These are phyloP conservation scores for Muscicapa adusta DNA, from an alignment of 2,113 vertebrate genomes.

Conservation along the genomic window DNA sequence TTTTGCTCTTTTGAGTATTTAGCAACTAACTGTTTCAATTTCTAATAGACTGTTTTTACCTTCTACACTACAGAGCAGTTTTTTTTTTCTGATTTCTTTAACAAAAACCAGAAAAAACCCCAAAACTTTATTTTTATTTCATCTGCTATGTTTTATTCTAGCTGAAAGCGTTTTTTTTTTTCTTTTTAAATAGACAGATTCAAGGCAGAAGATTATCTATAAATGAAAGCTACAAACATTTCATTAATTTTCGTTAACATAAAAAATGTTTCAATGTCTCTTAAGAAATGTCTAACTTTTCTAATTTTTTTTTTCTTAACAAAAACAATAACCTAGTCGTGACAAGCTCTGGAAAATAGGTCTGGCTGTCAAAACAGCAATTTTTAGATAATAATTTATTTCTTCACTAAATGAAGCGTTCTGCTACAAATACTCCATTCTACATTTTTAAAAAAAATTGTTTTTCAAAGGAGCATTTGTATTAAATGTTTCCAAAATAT, in stretches of 20 bases:
- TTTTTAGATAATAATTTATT: background rate
- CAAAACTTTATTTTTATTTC: background rate
- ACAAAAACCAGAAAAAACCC: fast-evolving
- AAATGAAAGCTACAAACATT: background rate
- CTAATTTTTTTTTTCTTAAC: background rate
- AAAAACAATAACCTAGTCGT: background rate
- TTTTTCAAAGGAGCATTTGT: background rate
- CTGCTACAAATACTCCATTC: background rate
- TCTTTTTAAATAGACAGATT: background rate
- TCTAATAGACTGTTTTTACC: background rate
- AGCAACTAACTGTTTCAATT: background rate
- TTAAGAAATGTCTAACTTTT: background rate
- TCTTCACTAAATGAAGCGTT: background rate
- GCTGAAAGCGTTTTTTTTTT: background rate
- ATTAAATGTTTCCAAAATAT: background rate
- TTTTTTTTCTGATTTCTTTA: background rate
- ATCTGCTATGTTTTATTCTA: background rate
- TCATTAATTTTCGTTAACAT: background rate
- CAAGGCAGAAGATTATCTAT: background rate
- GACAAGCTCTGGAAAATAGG: background rate
- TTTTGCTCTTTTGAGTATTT: background rate
- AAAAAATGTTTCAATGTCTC: background rate
- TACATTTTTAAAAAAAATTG: background rate
- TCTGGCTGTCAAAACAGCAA: background rate
- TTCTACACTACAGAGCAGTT: background rate